Evolutionary conservation across 2,113 vertebrate species (phyloP).

Genomic region (Macroglossus sobrinus): DNA sequence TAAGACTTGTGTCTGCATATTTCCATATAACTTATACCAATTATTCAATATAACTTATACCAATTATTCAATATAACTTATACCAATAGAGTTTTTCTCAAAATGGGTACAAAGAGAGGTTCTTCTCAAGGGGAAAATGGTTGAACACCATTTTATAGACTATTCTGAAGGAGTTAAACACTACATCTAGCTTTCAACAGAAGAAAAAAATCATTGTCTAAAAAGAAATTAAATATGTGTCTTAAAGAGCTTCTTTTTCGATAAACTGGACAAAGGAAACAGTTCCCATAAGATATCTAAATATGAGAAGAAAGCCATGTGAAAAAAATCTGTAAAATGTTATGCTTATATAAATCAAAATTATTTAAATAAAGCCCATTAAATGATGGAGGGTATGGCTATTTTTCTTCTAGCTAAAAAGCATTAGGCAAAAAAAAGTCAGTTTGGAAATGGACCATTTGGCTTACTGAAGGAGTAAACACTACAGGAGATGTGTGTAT

Average conservation of each 20-base stretch:
- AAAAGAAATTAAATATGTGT: neutral
- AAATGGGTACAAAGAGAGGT: neutral
- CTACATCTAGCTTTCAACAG: neutral
- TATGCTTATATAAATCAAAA: neutral
- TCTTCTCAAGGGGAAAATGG: neutral
- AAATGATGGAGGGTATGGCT: neutral
- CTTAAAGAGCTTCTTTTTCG: neutral
- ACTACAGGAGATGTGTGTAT: neutral
- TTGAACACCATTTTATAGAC: neutral
- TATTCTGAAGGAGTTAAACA: neutral
- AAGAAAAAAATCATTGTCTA: neutral
- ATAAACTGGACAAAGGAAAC: neutral
- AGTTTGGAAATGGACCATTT: neutral
- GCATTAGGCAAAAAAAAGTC: neutral
- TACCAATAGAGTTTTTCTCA: neutral
- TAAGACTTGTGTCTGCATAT: neutral
- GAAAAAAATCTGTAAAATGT: neutral
- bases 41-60: neutral
- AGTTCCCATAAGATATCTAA: neutral
- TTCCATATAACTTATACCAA: too few relatives aligned
- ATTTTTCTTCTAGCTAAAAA: slow-evolving; percentile 9
- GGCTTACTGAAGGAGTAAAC: neutral
- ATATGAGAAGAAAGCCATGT: neutral
- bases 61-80: neutral
- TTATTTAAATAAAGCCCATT: neutral